A percentile compares a stretch with the other conserved stretches of the same genome.
Conservation (phyloP, 2,113 vertebrate species). For the Apteryx mantelli region DNA sequence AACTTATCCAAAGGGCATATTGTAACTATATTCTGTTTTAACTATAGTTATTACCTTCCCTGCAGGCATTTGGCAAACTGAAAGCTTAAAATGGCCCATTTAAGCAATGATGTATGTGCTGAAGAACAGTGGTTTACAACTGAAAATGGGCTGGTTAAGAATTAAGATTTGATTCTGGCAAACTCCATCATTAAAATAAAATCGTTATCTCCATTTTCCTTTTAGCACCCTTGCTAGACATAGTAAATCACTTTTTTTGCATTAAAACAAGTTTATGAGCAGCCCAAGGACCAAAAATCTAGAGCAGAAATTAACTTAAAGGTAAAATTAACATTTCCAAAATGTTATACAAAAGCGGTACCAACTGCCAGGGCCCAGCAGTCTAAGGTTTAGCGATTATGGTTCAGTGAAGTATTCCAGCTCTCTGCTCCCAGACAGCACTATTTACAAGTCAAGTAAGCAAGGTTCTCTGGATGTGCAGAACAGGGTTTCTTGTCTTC, state of each 20-base stretch:
- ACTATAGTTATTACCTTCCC: conserved; percentile 24
- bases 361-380: neutral
- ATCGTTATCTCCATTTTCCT: neutral
- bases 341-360: neutral
- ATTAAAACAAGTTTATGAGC: neutral
- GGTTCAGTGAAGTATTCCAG: neutral
- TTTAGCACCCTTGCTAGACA: neutral
- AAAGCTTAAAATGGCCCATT: conserved; percentile 3
- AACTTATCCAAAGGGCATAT: neutral
- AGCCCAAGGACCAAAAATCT: neutral
- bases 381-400: neutral
- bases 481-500: neutral
- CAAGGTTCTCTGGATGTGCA: fast-evolving
- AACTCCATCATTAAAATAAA: neutral
- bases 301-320: neutral
- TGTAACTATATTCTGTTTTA: conserved; percentile 24
- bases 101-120: neutral
- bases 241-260: neutral
- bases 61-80: conserved; percentile 25
- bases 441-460: neutral
- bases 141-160: neutral
- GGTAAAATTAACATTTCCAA: neutral
- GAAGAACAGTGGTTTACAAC: neutral
- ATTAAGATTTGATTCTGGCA: neutral
- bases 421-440: neutral